Conservation (phyloP, 2,888 invertebrate species). For the Ephialtes manifestator region DNA sequence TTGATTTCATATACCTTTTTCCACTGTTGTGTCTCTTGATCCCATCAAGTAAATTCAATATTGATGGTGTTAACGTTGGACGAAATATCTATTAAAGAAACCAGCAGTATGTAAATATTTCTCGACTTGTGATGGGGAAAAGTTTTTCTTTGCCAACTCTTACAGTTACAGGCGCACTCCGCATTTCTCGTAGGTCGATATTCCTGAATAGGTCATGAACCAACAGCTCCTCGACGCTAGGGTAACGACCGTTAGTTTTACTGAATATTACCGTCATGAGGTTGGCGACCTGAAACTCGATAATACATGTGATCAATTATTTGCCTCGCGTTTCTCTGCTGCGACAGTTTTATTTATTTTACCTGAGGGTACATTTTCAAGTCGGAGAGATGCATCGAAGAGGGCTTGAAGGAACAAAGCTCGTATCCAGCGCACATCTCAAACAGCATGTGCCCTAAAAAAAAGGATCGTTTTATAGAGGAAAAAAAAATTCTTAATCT, state of each 20-base stretch:
- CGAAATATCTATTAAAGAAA: slow-evolving; percentile 82
- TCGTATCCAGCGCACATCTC: slow-evolving; percentile 97
- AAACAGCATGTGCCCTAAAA: slow-evolving; percentile 91
- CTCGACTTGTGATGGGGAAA: not conserved
- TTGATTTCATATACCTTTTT: slow-evolving; percentile 78
- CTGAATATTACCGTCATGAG: slow-evolving; percentile 93
- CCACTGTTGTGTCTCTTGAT: slow-evolving; percentile 80
- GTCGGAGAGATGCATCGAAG: slow-evolving; percentile 91
- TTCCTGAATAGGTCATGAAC: slow-evolving; percentile 95
- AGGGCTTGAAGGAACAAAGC: slow-evolving; percentile 91
- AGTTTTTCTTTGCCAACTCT: slow-evolving; percentile 75
- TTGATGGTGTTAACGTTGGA: slow-evolving; percentile 82
- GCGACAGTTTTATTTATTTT: slow-evolving; percentile 45
- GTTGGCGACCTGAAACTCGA: slow-evolving; percentile 89
- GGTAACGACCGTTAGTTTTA: slow-evolving; percentile 89
- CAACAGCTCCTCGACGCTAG: slow-evolving; percentile 93
- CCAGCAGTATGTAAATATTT: not conserved
- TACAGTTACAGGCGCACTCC: slow-evolving; percentile 93
- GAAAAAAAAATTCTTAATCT: not conserved
- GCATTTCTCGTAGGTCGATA: slow-evolving; percentile 95
- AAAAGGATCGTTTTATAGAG: slow-evolving; percentile 62
- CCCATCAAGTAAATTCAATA: slow-evolving; percentile 82
- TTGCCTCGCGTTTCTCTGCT: not conserved
- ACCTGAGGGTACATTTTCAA: slow-evolving; percentile 92
- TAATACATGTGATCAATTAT: slow-evolving; percentile 16